phyloP scores from a whole-genome alignment of 1,140 invertebrate species.

The Bombyx mori region ASM3026992v2 NC_085117.1:13239001-13239500 shows the following conservation, averaged over 20 bases:
- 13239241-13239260: slow-evolving; percentile 27
- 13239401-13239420: too few species aligned
- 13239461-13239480: too few species aligned
- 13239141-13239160: not conserved
- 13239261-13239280: slow-evolving; percentile 34
- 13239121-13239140: not conserved
- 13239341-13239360: slow-evolving; percentile 51
- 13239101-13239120: not conserved
- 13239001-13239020: too few species aligned
- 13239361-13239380: slow-evolving; percentile 26
- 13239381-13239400: too few species aligned
- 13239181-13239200: slow-evolving; percentile 1
- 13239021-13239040: too few species aligned
- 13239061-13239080: too few species aligned
- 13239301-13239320: slow-evolving; percentile 5
- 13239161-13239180: not conserved
- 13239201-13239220: slow-evolving; percentile 27
- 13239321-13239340: slow-evolving; percentile 56
- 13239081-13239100: too few species aligned
- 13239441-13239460: too few species aligned
- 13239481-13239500: too few species aligned
- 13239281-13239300: slow-evolving; percentile 28
- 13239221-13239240: slow-evolving; percentile 51
- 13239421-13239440: too few species aligned
- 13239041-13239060: too few species aligned